Evolutionary conservation across 2,113 vertebrate species (phyloP).

Genomic region (Octodon degus): DNA sequence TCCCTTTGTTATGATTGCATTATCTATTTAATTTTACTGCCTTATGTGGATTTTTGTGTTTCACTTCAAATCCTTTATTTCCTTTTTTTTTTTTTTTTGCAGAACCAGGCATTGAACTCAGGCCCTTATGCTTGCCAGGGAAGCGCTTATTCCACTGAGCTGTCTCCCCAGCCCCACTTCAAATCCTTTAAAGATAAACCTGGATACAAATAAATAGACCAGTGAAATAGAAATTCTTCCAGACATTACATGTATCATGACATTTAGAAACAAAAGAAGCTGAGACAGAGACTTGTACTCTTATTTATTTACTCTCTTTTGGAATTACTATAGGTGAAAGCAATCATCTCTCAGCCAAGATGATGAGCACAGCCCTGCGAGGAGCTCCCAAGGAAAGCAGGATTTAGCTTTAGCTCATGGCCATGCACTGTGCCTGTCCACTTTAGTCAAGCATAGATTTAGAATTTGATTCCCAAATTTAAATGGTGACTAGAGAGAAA

Average conservation of each 20-base stretch:
- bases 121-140: no score
- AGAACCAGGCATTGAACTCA: no score
- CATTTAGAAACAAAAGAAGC: conserved; percentile 35
- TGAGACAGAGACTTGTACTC: conserved; percentile 21
- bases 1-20: neutral
- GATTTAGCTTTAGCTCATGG: neutral
- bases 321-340: conserved; percentile 1
- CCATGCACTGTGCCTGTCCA: neutral
- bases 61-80: conserved; percentile 43
- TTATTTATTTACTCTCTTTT: conserved; percentile 43
- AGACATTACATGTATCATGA: neutral
- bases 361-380: neutral
- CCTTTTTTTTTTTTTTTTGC: no score
- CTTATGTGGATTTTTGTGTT: neutral
- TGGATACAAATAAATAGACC: neutral
- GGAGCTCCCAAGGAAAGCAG: neutral
- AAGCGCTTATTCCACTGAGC: no score
- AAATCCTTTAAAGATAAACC: conserved; percentile 43
- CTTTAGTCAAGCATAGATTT: neutral
- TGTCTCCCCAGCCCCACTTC: no score
- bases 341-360: neutral
- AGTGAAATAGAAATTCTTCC: conserved; percentile 30
- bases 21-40: conserved; percentile 20
- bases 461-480: neutral
- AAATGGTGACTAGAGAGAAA: neutral